These are phyloP conservation scores for Hermaeophaga mercurialis DNA, from an alignment of 2,888 invertebrate genomes.

Conservation along the genomic window DNA sequence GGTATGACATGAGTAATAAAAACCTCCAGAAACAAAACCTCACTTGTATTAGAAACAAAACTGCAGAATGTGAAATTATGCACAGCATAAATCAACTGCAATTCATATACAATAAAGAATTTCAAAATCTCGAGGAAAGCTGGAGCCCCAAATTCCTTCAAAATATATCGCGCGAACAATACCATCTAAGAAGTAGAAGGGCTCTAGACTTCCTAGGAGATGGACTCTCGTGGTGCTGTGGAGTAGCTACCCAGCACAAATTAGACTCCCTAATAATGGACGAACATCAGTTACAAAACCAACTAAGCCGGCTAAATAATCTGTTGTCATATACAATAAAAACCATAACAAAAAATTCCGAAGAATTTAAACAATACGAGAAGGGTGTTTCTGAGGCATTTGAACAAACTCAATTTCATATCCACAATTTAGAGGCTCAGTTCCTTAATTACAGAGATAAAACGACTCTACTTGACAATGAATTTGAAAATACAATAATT, in stretches of 20 bases:
- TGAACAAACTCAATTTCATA: not conserved
- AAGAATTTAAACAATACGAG: conserved; percentile 10
- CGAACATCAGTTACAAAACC: not conserved
- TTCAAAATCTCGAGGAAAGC: not conserved
- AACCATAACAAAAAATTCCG: conserved; percentile 13
- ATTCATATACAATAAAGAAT: not conserved
- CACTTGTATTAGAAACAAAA: not conserved
- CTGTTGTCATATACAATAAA: not conserved
- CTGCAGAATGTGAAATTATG: not conserved
- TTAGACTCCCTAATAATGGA: not conserved
- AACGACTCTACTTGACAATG: not conserved
- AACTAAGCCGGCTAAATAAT: not conserved
- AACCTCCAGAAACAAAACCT: not conserved
- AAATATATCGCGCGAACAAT: not conserved
- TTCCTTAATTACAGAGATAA: not conserved
- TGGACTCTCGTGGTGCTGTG: not conserved
- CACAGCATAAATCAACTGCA: not conserved
- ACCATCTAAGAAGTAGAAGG: conserved; percentile 3
- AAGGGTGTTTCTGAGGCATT: not conserved
- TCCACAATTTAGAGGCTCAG: not conserved
- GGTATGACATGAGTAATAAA: not conserved
- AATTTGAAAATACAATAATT: not conserved
- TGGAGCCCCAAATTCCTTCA: not conserved
- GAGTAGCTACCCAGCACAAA: not conserved
- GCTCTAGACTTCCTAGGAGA: conserved; percentile 4